Evolutionary conservation across 2,113 vertebrate species (phyloP).

Genomic region (Miniopterus natalensis): DNA sequence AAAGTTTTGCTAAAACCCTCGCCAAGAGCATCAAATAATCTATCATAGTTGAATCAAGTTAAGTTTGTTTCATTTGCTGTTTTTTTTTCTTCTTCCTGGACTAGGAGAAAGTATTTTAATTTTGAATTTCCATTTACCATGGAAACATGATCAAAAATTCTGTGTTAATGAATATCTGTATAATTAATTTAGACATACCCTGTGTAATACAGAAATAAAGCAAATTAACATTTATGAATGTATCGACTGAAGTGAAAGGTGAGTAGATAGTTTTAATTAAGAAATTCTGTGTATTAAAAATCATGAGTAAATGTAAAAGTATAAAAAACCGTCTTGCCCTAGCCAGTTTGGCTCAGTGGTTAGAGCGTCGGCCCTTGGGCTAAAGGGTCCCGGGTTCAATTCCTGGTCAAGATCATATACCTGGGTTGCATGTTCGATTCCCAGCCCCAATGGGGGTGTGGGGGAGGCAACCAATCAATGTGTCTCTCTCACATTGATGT

Average conservation of each 20-base stretch:
- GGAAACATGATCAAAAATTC: conserved; percentile 84
- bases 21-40: conserved; percentile 67
- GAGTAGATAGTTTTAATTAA: conserved; percentile 83
- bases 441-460: too few relatives aligned
- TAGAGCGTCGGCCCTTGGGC: too few relatives aligned
- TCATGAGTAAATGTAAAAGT: conserved; percentile 75
- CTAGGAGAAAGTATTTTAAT: conserved; percentile 83
- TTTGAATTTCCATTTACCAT: conserved; percentile 85
- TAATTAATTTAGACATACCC: conserved; percentile 85
- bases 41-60: conserved; percentile 77
- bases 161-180: conserved; percentile 83
- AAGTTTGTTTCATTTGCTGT: conserved; percentile 84
- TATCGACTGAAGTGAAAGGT: conserved; percentile 81
- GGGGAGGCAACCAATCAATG: too few relatives aligned
- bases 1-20: conserved; percentile 52
- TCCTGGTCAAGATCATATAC: too few relatives aligned
- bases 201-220: conserved; percentile 84
- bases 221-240: conserved; percentile 85
- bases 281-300: conserved; percentile 80
- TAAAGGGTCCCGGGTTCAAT: too few relatives aligned
- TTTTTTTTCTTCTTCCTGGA: conserved; percentile 84
- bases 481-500: too few relatives aligned
- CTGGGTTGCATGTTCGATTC: too few relatives aligned
- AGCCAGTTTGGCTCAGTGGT: too few relatives aligned
- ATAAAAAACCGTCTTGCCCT: conserved; percentile 67